phyloP scores from a whole-genome alignment of 2,113 vertebrate genomes.

The Aldabrachelys gigantea region DNA sequence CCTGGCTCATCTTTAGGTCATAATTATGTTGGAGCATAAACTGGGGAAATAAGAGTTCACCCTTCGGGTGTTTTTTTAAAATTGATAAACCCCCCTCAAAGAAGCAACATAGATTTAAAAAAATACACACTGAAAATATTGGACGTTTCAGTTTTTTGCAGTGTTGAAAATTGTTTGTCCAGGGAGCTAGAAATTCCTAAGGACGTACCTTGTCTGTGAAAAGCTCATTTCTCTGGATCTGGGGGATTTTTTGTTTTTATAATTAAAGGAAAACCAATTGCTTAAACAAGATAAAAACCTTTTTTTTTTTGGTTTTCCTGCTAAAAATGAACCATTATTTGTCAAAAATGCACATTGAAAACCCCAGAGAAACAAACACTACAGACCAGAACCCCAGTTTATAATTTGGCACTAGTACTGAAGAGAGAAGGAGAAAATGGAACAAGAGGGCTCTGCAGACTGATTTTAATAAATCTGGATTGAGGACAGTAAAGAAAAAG shows the following conservation, averaged over 20 bases:
- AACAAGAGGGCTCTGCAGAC: conserved; percentile 43
- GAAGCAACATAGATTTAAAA: fast-evolving
- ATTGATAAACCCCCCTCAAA: fast-evolving
- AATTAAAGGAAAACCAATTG: conserved; percentile 74
- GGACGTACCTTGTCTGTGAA: conserved; percentile 71
- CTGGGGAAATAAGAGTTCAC: fast-evolving
- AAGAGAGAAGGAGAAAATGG: conserved; percentile 65
- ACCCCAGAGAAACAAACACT: conserved; percentile 42
- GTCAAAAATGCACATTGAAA: conserved; percentile 70
- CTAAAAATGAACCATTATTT: conserved; percentile 52
- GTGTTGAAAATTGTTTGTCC: conserved; percentile 62
- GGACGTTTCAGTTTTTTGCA: background rate
- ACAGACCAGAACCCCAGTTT: conserved; percentile 66
- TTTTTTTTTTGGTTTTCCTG: conserved; percentile 70
- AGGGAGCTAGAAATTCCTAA: conserved; percentile 63
- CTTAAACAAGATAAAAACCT: conserved; percentile 71
- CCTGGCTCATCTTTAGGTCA: background rate
- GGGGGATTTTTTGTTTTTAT: conserved; percentile 73
- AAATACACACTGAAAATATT: background rate
- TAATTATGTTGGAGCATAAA: fast-evolving
- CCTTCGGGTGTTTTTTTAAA: background rate
- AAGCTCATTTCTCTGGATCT: conserved; percentile 69
- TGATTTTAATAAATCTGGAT: conserved; percentile 64
- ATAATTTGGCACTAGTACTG: conserved; percentile 54
- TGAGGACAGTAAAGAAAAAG: conserved; percentile 65